Evolutionary conservation across 2,797 vertebrate species (phyloP), one percentile per base, ranked within the genome.

Genomic region (Enteromius paludinosus): DNA sequence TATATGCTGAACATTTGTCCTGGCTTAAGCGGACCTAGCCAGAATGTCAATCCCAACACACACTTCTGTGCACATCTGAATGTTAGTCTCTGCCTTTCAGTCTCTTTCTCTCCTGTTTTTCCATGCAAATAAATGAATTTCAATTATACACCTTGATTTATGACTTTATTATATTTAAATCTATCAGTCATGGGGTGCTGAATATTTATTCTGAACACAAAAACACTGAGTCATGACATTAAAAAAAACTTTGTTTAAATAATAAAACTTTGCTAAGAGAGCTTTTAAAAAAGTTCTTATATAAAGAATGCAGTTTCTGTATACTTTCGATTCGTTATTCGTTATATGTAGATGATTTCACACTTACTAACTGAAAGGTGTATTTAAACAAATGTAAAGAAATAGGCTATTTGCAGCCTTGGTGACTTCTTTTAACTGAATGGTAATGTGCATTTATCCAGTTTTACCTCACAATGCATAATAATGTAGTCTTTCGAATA

Each of bases 1-100:
- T 66, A 49, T 64, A 75, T 76, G 56, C 30, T 70, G 43, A 47
- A 28, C 15, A 78, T 33, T 52, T 25, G 33, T 66, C 45, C 47
- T 73, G 62, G 20, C 30, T 33, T 73, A 41, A 43, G 8, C n/a
- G 59, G 64, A 8, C 64, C 8, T 41, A 61, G 41, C 15, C 25
- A 61, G 20, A 12, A 71, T 59, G 65, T n/a, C 56, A 28, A 28
- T 61, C 59, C 59, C 59, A 61, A 28, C 25, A 61, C 41, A 15
- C 18, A 38, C 65, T 43, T 28, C 47, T 49, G 2, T 61, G 30
- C 38, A 35, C 33, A 49, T 62, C 23, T 59, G 43, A 65, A 72
- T 30, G n/a, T 33, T 3, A 33, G 30, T 71, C 25, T 71, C 69
- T 49, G 41, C 15, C 38, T 47, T 41, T 47, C 45, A 47, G 20